These are phyloP conservation scores for Ypsolopha sequella DNA, from an alignment of 2,888 invertebrate species.

Conservation along the genomic window DNA sequence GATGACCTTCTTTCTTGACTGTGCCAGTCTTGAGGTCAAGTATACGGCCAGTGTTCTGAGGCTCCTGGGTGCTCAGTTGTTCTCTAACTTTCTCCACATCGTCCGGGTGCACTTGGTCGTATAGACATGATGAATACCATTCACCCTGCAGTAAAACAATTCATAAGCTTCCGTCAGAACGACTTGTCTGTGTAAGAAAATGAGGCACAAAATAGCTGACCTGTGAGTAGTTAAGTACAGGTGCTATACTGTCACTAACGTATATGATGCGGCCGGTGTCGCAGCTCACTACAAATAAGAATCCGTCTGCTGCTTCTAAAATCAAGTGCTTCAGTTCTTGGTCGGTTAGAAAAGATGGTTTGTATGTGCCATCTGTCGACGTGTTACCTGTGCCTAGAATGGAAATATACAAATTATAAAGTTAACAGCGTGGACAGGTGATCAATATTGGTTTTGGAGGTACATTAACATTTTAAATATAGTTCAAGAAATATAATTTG, in stretches of 20 bases:
- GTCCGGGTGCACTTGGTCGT: constrained; percentile 97
- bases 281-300: constrained; percentile 94
- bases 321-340: constrained; percentile 99
- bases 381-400: constrained; percentile 93
- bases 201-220: constrained; percentile 31
- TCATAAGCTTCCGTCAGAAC: not conserved
- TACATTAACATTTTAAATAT: no score
- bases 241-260: constrained; percentile 98
- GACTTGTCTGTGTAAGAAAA: no score
- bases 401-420: no score
- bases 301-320: constrained; percentile 98
- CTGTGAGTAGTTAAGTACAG: constrained; percentile 97
- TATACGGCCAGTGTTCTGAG: constrained; percentile 95
- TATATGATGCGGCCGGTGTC: constrained; percentile 98
- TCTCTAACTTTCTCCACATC: constrained; percentile 97
- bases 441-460: no score
- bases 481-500: no score
- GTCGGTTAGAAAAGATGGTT: constrained; percentile 98
- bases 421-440: no score
- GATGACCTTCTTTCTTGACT: constrained; percentile 98
- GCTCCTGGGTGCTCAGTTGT: constrained; percentile 96
- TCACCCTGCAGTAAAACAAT: constrained; percentile 74
- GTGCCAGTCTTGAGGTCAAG: constrained; percentile 98
- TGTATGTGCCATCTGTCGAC: constrained; percentile 96
- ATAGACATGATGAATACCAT: constrained; percentile 97